These are phyloP conservation scores for Iselma pallidipennis DNA, from an alignment of 2,888 invertebrate species.

Conservation along the genomic window DNA sequence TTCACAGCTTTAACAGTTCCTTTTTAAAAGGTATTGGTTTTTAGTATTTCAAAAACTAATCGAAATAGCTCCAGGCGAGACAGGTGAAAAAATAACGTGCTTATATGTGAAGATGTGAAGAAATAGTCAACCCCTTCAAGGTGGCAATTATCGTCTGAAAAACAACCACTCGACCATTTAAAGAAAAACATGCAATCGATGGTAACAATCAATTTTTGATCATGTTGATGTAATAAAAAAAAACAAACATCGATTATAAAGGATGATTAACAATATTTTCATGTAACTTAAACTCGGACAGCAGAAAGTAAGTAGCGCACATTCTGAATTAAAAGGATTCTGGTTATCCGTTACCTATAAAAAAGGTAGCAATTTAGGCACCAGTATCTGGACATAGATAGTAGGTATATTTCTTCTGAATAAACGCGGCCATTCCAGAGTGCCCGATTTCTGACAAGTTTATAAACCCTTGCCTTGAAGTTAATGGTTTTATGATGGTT, in stretches of 20 bases:
- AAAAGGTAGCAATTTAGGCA: too few relatives aligned
- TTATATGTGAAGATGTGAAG: not conserved
- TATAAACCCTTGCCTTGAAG: not conserved
- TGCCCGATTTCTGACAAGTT: not conserved
- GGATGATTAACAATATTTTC: too few relatives aligned
- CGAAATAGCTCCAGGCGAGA: conserved; percentile 24
- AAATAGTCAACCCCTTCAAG: not conserved
- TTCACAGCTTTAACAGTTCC: conserved; percentile 40
- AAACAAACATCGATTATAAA: not conserved
- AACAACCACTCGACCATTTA: not conserved
- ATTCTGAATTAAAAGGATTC: too few relatives aligned
- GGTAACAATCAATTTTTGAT: not conserved
- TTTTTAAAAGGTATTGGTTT: conserved; percentile 24
- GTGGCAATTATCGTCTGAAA: not conserved
- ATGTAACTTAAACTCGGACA: too few relatives aligned
- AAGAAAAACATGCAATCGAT: not conserved
- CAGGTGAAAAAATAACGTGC: conserved; percentile 26
- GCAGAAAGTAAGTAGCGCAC: too few relatives aligned
- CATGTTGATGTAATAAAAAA: not conserved
- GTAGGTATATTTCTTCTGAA: too few relatives aligned
- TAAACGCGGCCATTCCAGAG: too few relatives aligned
- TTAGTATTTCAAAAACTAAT: conserved; percentile 27
- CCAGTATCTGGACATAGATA: too few relatives aligned
- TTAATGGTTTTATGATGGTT: not conserved
- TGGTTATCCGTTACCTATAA: too few relatives aligned